phyloP scores from a whole-genome alignment of 2,113 vertebrate species.

The Semnopithecus entellus region DNA sequence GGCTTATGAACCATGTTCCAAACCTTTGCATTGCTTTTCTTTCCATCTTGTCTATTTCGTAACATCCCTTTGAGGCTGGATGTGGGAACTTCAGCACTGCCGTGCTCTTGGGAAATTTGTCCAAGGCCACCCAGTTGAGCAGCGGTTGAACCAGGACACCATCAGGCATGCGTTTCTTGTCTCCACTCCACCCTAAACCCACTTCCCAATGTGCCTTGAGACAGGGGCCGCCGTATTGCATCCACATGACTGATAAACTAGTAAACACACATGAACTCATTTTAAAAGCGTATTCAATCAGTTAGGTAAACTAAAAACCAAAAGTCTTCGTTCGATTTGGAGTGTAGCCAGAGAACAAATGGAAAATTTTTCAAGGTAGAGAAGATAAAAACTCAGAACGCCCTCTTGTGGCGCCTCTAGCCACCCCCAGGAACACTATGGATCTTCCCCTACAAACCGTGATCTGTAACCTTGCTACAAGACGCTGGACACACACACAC shows the following conservation, averaged over 20 bases:
- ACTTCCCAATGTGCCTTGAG: background rate
- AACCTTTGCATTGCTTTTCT: slow-evolving; percentile 58
- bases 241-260: background rate
- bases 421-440: background rate
- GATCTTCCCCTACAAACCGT: no score
- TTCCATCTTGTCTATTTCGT: background rate
- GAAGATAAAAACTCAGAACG: background rate
- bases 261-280: background rate
- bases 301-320: background rate
- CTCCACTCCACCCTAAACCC: accelerated
- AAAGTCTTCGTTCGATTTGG: background rate
- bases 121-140: background rate
- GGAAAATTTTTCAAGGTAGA: background rate
- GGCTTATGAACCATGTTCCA: background rate
- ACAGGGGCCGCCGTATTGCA: background rate
- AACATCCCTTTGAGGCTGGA: slow-evolving; percentile 1
- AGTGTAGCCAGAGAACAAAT: background rate
- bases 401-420: slow-evolving; percentile 35
- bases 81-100: slow-evolving; percentile 4
- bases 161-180: accelerated
- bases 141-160: background rate
- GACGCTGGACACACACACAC: accelerated
- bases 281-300: background rate
- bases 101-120: background rate
- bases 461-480: no score